Evolutionary conservation across 2,888 invertebrate genomes (phyloP).

Genomic region (Nemoura dubitans): DNA sequence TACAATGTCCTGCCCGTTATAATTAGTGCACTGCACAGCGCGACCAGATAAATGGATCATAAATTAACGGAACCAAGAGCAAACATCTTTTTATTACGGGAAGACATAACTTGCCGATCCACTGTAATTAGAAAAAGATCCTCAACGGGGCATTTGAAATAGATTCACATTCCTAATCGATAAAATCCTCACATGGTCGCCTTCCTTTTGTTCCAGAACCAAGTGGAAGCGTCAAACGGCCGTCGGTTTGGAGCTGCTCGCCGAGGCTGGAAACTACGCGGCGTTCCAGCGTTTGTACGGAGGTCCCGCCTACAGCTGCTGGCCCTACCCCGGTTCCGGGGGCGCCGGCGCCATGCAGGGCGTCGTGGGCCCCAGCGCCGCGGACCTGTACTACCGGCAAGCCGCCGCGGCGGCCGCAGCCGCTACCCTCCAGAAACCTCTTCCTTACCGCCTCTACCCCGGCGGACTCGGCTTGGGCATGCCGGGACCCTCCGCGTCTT

Average conservation of each 20-base stretch:
- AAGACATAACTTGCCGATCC: not conserved
- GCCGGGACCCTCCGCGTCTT: slow-evolving; percentile 54
- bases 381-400: slow-evolving; percentile 84
- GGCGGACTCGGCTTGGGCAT: slow-evolving; percentile 64
- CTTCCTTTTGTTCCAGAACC: slow-evolving; percentile 73
- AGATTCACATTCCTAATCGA: not conserved
- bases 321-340: slow-evolving; percentile 64
- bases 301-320: slow-evolving; percentile 74
- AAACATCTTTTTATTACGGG: not conserved
- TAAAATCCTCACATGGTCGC: not conserved
- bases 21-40: not conserved
- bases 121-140: not conserved
- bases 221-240: slow-evolving; percentile 99
- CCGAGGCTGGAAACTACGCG: slow-evolving; percentile 97
- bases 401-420: slow-evolving; percentile 79
- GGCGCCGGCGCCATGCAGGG: slow-evolving; percentile 64
- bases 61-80: not conserved
- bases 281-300: slow-evolving; percentile 97
- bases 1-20: not conserved
- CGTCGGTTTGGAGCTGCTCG: slow-evolving; percentile 93
- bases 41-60: not conserved
- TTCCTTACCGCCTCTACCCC: slow-evolving; percentile 78
- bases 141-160: too few relatives aligned
- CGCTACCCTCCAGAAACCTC: slow-evolving; percentile 82
- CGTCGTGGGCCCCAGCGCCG: slow-evolving; percentile 71